Percentiles rank a stretch among this genome's conserved stretches.
These are phyloP conservation scores for Luidia sarsii DNA, from an alignment of 53 echinoderm and acorn worm species.

Conservation along the genomic window DNA sequence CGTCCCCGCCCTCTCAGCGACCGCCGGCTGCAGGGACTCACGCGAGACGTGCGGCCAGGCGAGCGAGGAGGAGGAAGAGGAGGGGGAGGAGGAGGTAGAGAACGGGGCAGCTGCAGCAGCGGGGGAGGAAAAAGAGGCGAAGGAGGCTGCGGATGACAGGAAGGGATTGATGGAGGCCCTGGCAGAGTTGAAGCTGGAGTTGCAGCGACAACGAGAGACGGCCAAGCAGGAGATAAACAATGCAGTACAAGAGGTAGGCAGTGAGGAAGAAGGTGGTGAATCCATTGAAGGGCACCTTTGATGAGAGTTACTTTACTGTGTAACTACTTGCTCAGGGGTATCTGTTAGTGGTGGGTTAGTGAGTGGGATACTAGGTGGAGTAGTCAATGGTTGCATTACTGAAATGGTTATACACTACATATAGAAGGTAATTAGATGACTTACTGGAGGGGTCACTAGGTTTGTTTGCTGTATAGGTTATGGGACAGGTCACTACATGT, in stretches of 20 bases:
- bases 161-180: slow-evolving; percentile 45
- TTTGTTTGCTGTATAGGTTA: too few relatives aligned
- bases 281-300: too few relatives aligned
- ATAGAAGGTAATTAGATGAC: too few relatives aligned
- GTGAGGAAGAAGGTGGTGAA: not conserved
- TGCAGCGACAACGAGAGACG: slow-evolving; percentile 52
- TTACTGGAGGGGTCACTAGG: too few relatives aligned
- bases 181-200: slow-evolving; percentile 46
- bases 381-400: too few relatives aligned
- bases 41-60: slow-evolving; percentile 21
- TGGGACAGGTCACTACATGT: too few relatives aligned
- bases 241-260: slow-evolving; percentile 67
- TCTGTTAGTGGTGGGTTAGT: too few relatives aligned
- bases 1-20: slow-evolving; percentile 1
- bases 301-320: too few relatives aligned
- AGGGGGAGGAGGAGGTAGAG: not conserved
- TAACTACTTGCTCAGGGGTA: too few relatives aligned
- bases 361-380: too few relatives aligned
- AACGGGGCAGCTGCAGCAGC: not conserved
- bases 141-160: too few relatives aligned
- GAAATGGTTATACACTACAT: too few relatives aligned
- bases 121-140: slow-evolving; percentile 28
- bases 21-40: slow-evolving; percentile 14
- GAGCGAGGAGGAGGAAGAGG: slow-evolving; percentile 3
- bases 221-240: slow-evolving; percentile 58